phyloP scores from a whole-genome alignment of 2,888 invertebrate genomes.

The Tetanocera ferruginea region DNA sequence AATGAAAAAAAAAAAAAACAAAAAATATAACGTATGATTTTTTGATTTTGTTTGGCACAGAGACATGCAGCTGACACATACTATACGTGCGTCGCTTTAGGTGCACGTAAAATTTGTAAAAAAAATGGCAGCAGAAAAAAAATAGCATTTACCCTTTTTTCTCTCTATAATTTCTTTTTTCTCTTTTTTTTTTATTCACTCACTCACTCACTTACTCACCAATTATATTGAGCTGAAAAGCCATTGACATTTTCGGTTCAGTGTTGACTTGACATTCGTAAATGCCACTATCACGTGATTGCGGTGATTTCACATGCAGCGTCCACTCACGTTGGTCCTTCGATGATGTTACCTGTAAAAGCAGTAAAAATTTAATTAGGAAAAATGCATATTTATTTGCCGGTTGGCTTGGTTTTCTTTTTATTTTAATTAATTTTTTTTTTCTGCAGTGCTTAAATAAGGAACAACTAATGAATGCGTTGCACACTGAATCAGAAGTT shows the following conservation, averaged over 20 bases:
- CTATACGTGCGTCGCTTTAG: too few species aligned
- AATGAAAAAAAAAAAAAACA: too few species aligned
- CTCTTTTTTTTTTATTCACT: neutral
- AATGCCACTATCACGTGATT: constrained; percentile 83
- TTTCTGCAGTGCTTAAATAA: constrained; percentile 14
- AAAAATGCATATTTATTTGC: constrained; percentile 4
- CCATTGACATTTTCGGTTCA: constrained; percentile 90
- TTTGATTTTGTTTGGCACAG: too few species aligned
- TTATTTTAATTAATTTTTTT: neutral
- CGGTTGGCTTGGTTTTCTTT: neutral
- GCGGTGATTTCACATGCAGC: constrained; percentile 87
- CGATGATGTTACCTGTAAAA: constrained; percentile 63
- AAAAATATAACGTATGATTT: too few species aligned
- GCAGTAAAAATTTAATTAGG: neutral
- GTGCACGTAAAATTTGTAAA: too few species aligned
- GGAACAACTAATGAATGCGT: neutral
- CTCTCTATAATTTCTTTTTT: neutral
- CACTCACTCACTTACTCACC: constrained; percentile 75
- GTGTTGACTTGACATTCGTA: constrained; percentile 77
- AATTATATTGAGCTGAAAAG: constrained; percentile 86
- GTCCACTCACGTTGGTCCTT: constrained; percentile 92
- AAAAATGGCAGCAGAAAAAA: too few species aligned
- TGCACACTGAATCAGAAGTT: neutral
- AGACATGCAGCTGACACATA: too few species aligned
- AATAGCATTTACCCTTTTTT: neutral